phyloP scores from a whole-genome alignment of 2,113 vertebrate genomes.

The Barnardius zonarius region DNA sequence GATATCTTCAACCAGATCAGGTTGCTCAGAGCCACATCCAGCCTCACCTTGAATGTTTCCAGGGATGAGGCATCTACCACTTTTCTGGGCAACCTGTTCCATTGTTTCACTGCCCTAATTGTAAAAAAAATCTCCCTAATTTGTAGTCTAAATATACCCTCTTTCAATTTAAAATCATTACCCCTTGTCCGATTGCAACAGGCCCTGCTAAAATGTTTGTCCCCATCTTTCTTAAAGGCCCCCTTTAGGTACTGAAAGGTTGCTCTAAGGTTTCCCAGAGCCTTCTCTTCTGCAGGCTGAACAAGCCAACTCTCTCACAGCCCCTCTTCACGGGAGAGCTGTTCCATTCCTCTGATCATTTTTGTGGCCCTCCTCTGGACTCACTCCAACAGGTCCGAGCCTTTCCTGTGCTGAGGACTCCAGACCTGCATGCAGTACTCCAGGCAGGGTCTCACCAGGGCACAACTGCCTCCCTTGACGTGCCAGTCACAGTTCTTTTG shows the following conservation, averaged over 20 bases:
- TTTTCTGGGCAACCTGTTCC: background rate
- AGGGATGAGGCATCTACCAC: background rate
- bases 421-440: background rate
- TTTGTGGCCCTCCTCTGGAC: background rate
- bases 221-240: background rate
- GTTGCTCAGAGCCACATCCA: background rate
- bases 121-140: background rate
- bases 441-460: background rate
- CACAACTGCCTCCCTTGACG: background rate
- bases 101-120: background rate
- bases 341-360: background rate
- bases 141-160: background rate
- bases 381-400: background rate
- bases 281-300: background rate
- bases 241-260: background rate
- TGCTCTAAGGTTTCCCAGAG: background rate
- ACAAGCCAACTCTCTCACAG: background rate
- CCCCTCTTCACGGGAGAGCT: background rate
- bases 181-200: background rate
- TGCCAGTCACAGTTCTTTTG: background rate
- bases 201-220: background rate
- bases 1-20: background rate
- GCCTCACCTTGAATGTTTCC: background rate
- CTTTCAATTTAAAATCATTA: background rate
- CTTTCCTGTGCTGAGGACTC: background rate